These are phyloP conservation scores for Charina bottae DNA, from an alignment of 2,113 vertebrate species.

Conservation along the genomic window DNA sequence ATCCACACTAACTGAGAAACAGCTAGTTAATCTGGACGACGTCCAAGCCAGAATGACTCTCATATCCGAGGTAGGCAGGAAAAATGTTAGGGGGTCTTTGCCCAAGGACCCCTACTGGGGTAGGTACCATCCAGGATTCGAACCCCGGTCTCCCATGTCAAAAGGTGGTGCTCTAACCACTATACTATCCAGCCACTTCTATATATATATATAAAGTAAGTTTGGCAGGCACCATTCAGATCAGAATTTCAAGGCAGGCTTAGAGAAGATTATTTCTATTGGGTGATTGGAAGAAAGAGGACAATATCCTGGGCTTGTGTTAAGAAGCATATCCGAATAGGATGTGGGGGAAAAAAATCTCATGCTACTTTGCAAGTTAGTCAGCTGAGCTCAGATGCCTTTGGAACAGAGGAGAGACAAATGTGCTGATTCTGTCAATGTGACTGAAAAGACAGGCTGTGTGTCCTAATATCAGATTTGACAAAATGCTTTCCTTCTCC, in stretches of 20 bases:
- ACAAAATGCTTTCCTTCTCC: background rate
- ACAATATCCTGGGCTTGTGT: background rate
- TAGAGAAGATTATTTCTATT: background rate
- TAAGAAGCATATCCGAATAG: background rate
- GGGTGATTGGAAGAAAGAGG: background rate
- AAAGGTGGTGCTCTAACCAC: too few species aligned
- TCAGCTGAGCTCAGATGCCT: background rate
- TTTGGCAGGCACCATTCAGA: background rate
- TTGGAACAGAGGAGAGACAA: background rate
- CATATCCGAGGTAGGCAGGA: too few species aligned
- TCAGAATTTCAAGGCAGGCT: background rate
- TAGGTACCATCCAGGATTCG: too few species aligned
- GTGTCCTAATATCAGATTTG: slow-evolving; percentile 7
- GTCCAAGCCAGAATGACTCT: too few species aligned
- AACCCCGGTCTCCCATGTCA: too few species aligned
- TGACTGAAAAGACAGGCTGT: background rate
- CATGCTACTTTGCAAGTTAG: background rate
- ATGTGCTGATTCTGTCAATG: background rate
- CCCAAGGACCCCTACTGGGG: too few species aligned
- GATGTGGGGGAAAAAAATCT: background rate
- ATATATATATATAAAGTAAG: too few species aligned
- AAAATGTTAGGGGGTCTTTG: too few species aligned
- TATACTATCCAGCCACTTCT: too few species aligned
- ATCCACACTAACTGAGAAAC: too few species aligned
- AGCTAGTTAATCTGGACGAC: too few species aligned